phyloP scores from a whole-genome alignment of 2,888 invertebrate genomes.

The Galeopsomyia nigrocyanea region DNA sequence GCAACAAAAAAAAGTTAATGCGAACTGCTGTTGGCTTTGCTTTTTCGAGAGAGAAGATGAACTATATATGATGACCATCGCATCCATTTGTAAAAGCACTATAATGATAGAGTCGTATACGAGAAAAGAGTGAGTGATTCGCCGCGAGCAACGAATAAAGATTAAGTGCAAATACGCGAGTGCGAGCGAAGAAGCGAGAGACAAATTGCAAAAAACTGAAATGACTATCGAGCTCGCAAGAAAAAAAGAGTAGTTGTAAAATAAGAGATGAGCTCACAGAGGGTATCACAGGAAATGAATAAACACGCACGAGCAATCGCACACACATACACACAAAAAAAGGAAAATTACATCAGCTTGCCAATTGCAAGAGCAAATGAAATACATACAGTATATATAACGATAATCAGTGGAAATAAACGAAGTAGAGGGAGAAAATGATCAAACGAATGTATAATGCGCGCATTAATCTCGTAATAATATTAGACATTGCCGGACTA shows the following conservation, averaged over 20 bases:
- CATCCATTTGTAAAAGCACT: slow-evolving; percentile 25
- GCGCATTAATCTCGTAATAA: no score
- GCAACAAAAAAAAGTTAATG: slow-evolving; percentile 13
- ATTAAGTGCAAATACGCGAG: slow-evolving; percentile 6
- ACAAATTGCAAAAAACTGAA: neutral
- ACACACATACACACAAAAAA: no score
- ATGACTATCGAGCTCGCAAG: neutral
- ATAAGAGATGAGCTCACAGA: no score
- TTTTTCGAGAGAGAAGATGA: slow-evolving; percentile 9
- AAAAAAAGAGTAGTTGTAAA: neutral
- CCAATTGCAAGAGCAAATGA: no score
- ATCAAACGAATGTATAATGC: no score
- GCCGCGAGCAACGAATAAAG: slow-evolving; percentile 36
- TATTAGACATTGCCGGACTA: no score
- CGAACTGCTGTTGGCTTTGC: neutral
- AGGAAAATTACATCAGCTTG: no score
- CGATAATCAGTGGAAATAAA: no score
- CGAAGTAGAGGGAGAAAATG: no score
- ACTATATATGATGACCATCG: slow-evolving; percentile 10
- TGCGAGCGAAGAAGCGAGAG: neutral
- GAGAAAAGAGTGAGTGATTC: neutral
- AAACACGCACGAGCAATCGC: no score
- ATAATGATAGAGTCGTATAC: slow-evolving; percentile 37
- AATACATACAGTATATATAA: no score
- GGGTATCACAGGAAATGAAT: no score